Evolutionary conservation across 2,113 vertebrate genomes (phyloP).

Genomic region (Hippocampus mohnikei): DNA sequence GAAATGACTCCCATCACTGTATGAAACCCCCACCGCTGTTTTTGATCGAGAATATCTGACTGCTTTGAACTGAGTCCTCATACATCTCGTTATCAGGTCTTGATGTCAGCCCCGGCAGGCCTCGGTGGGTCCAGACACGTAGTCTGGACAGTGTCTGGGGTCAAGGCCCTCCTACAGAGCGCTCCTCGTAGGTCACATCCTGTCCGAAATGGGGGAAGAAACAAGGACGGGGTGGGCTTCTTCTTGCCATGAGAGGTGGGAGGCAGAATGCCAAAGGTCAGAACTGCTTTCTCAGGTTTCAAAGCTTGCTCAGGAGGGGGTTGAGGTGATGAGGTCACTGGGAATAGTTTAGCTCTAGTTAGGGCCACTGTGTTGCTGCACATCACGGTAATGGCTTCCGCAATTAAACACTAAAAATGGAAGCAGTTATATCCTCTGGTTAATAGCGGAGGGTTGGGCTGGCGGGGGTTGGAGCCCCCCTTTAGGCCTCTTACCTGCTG

Average conservation of each 20-base stretch:
- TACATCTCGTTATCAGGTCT: constrained; percentile 38
- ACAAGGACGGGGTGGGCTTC: constrained; percentile 25
- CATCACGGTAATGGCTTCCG: constrained; percentile 64
- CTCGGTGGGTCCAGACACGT: constrained; percentile 55
- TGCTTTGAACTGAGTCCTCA: constrained; percentile 23
- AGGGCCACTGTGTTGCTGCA: constrained; percentile 52
- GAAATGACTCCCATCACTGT: not conserved
- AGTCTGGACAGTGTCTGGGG: constrained; percentile 74
- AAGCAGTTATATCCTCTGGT: constrained; percentile 62
- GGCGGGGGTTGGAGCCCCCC: constrained; percentile 20
- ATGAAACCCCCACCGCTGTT: not conserved
- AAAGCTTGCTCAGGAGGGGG: constrained; percentile 56
- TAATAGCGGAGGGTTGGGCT: constrained; percentile 22
- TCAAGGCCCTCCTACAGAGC: constrained; percentile 64
- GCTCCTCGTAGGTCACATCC: constrained; percentile 68
- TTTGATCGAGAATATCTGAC: not conserved
- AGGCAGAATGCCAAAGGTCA: constrained; percentile 64
- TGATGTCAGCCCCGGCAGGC: constrained; percentile 12
- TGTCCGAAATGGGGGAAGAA: constrained; percentile 55
- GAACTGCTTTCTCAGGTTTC: constrained; percentile 70
- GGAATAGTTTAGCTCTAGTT: constrained; percentile 56
- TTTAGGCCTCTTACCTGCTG: constrained; percentile 43
- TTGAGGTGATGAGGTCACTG: constrained; percentile 52
- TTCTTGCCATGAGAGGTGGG: constrained; percentile 58
- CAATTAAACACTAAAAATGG: constrained; percentile 73